Evolutionary conservation across 2,888 invertebrate species (phyloP), one percentile per base, ranked within the genome.

Genomic region (Hirtodrosophila cameraria): DNA sequence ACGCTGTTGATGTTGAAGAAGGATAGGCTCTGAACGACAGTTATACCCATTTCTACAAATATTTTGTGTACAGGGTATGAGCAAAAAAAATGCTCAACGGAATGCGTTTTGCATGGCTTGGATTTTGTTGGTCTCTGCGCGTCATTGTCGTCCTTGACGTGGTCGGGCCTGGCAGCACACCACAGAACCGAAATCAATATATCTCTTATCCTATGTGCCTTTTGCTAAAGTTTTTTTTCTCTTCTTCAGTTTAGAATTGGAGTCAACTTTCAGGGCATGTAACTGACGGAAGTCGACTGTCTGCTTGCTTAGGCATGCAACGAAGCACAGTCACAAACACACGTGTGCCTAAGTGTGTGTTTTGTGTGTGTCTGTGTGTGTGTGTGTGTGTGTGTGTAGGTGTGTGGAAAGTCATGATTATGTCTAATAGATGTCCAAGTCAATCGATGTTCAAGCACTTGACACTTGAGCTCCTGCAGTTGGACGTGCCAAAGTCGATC

Each of bases 381-480:
- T 48, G 54, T 43, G 49, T 42, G 43, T 38, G 18, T 39, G 28
- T 30, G 23, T 36, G 39, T 38, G 27, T 35, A 20, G 52, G 39
- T 50, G 43, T 18, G 28, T 43, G 18, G 23, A 43, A 65, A 68
- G 74, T 75, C 85, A 87, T 88, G 87, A 87, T 88, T 87, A 88
- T 85, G 86, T 87, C 88, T 80, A 87, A 88, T 88, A 88, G 83
- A 88, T 87, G 88, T 88, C 87, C 83, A 78, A 87, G 86, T 88
- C 88, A 88, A 87, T 87, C 86, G 86, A 73, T 87, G 88, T 88
- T 75, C 72, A 73, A 83, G 59, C 75, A 75, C 78, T 78, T 88
- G 87, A 88, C 88, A 87, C 72, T 69, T 72, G 61, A 69, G 70
- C 76, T 57, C 67, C 50, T 64, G 53, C 41, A 39, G 36, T 63